Evolutionary conservation across 2,888 invertebrate species (phyloP).

Genomic region (Acrobasis consociella): DNA sequence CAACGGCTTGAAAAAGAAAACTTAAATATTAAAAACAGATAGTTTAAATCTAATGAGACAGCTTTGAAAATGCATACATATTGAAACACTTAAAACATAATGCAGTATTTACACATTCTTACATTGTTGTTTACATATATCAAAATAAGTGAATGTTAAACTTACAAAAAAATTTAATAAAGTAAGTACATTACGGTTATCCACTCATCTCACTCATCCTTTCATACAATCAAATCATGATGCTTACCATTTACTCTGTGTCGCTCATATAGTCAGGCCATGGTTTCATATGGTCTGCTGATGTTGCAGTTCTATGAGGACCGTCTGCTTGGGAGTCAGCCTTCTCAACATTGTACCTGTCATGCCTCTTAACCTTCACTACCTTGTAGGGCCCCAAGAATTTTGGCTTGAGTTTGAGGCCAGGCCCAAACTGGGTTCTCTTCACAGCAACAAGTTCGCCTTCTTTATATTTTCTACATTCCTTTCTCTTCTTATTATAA

Average conservation of each 20-base stretch:
- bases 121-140: too few species aligned
- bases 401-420: slow-evolving; percentile 29
- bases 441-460: slow-evolving; percentile 33
- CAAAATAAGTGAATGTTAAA: too few species aligned
- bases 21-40: background rate
- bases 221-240: too few species aligned
- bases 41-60: too few species aligned
- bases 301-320: slow-evolving; percentile 21
- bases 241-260: background rate
- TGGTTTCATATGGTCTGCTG: slow-evolving; percentile 28
- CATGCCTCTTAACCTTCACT: slow-evolving; percentile 22
- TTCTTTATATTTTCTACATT: slow-evolving; percentile 19
- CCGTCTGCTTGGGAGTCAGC: slow-evolving; percentile 24
- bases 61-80: too few species aligned
- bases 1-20: background rate
- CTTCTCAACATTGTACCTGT: slow-evolving; percentile 32
- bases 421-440: slow-evolving; percentile 30
- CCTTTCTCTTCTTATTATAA: slow-evolving; percentile 17
- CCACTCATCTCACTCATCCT: too few species aligned
- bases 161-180: too few species aligned
- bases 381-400: slow-evolving; percentile 21
- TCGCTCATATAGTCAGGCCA: slow-evolving; percentile 13
- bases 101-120: too few species aligned
- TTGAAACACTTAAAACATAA: too few species aligned
- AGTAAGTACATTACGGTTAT: too few species aligned